A percentile compares a stretch with the other conserved stretches of the same genome.
Conservation (phyloP, 2,888 invertebrate genomes). For the Drosophila vallismaia region DNA sequence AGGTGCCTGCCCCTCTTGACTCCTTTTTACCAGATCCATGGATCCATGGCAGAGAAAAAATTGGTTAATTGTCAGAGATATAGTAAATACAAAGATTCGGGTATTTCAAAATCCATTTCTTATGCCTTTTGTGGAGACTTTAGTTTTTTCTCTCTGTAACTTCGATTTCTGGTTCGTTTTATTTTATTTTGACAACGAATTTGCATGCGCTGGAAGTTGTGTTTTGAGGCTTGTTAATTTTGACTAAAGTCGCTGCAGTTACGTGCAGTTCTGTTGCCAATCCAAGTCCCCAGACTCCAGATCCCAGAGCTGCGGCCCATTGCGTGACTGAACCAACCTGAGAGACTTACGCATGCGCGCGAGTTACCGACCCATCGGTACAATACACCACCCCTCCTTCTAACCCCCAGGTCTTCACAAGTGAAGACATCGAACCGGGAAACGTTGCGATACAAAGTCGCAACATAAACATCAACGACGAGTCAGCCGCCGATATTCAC, state of each 20-base stretch:
- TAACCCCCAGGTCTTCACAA: too few relatives aligned
- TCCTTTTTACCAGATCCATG: not conserved
- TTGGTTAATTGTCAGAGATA: not conserved
- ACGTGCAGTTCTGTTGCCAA: constrained; percentile 53
- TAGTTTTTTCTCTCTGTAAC: not conserved
- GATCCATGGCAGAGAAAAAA: constrained; percentile 10
- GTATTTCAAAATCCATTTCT: not conserved
- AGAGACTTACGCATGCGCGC: constrained; percentile 81
- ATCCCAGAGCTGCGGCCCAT: constrained; percentile 39
- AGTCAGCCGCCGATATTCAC: too few relatives aligned
- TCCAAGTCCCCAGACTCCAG: constrained; percentile 34
- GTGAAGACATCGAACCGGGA: too few relatives aligned
- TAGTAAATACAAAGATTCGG: too few relatives aligned
- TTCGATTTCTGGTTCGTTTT: constrained; percentile 44
- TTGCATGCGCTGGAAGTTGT: constrained; percentile 82
- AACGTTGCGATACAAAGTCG: too few relatives aligned
- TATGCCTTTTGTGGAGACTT: not conserved
- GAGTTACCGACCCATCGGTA: too few relatives aligned
- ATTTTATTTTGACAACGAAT: constrained; percentile 80
- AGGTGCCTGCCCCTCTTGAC: constrained; percentile 25
- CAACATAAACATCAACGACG: too few relatives aligned
- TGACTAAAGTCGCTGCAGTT: constrained; percentile 68
- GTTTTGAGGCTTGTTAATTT: constrained; percentile 81
- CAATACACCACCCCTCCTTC: too few relatives aligned
- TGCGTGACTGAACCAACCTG: constrained; percentile 72